phyloP scores from a whole-genome alignment of 2,888 invertebrate genomes.

The Oscheius onirici region DNA sequence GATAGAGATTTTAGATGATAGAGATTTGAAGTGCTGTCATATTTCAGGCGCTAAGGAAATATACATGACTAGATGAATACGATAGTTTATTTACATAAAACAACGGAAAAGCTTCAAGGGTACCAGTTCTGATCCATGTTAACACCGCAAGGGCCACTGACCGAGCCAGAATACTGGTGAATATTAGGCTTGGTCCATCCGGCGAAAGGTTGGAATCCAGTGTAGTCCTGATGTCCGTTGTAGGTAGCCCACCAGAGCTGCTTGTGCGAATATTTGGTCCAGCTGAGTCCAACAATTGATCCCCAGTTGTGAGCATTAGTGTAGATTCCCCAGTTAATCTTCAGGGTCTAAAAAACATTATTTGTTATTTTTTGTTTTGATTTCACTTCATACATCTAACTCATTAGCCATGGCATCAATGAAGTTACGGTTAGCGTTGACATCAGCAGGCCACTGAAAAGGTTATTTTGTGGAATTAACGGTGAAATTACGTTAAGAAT shows the following conservation, averaged over 20 bases:
- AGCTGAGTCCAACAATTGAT: slow-evolving; percentile 54
- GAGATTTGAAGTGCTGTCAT: too few relatives aligned
- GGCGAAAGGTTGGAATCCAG: slow-evolving; percentile 42
- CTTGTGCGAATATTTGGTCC: slow-evolving; percentile 39
- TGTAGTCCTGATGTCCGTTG: slow-evolving; percentile 41
- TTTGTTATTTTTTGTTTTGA: background rate
- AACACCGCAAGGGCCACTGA: slow-evolving; percentile 51
- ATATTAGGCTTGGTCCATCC: slow-evolving; percentile 50
- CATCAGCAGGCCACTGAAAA: slow-evolving; percentile 34
- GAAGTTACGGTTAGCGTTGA: slow-evolving; percentile 24
- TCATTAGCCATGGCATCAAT: slow-evolving; percentile 35
- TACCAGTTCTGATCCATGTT: slow-evolving; percentile 50
- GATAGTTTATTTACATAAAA: slow-evolving; percentile 3
- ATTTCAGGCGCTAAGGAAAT: too few relatives aligned
- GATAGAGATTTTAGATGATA: too few relatives aligned
- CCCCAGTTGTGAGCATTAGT: slow-evolving; percentile 58
- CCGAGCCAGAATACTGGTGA: slow-evolving; percentile 50
- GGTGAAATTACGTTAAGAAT: slow-evolving; percentile 29
- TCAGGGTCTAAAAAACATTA: slow-evolving; percentile 4
- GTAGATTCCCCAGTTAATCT: slow-evolving; percentile 51
- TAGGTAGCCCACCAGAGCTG: slow-evolving; percentile 60
- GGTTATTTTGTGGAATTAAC: too few relatives aligned
- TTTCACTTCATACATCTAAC: background rate
- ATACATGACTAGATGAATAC: background rate
- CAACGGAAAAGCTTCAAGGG: slow-evolving; percentile 12